phyloP scores from a whole-genome alignment of 2,113 vertebrate genomes.

The Cyanocitta stelleri region DNA sequence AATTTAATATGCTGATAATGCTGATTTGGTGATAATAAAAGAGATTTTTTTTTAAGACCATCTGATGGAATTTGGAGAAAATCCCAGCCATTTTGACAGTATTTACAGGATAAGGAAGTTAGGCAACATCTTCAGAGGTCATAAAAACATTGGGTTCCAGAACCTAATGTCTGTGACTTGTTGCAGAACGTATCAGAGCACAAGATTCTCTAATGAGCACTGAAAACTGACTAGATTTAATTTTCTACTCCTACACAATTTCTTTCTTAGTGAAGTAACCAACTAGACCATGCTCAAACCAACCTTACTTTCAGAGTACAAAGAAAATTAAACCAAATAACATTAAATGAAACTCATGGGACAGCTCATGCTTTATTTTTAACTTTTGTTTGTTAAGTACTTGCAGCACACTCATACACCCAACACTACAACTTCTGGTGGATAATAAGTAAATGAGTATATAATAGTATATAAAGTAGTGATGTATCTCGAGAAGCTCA shows the following conservation, averaged over 20 bases:
- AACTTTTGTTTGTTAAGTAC: background rate
- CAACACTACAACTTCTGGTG: background rate
- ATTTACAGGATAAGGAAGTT: background rate
- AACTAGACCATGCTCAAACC: background rate
- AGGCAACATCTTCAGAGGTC: background rate
- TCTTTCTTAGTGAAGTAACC: background rate
- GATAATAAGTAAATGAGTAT: background rate
- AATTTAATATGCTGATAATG: background rate
- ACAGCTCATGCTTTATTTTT: background rate
- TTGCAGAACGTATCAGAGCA: background rate
- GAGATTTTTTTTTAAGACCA: background rate
- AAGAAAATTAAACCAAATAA: background rate
- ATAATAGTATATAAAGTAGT: background rate
- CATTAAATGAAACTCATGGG: background rate
- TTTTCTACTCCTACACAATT: background rate
- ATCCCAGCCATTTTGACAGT: background rate
- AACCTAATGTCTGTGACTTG: background rate
- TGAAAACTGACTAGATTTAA: background rate
- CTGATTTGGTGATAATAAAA: background rate
- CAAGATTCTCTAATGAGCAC: background rate
- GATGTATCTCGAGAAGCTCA: background rate
- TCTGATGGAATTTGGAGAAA: background rate
- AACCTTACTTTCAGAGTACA: background rate
- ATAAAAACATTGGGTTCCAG: background rate
- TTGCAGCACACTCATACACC: background rate